Evolutionary conservation across 2,113 vertebrate species (phyloP), one percentile per base, ranked within the genome.

Genomic region (Balaenoptera acutorostrata): DNA sequence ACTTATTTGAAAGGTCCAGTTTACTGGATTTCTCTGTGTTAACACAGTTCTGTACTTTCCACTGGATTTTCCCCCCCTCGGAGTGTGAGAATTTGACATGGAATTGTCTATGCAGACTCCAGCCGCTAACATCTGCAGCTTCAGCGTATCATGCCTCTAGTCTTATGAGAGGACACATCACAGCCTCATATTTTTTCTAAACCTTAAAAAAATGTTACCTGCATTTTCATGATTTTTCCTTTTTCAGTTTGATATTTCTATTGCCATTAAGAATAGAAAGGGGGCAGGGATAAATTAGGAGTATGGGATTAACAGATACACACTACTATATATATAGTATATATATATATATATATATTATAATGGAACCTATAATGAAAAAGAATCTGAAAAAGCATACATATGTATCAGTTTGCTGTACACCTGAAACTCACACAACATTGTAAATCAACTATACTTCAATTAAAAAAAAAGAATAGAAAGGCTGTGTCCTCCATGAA

Each of bases 31-130:
- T 88, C 69, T 80, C 23, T 63, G 14, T 69, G 39, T 41, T 41
- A 69, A n/a, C 29, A 13, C 3, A 8, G 17, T 46, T 52, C 17
- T 49, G 7, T 49, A 55, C 84, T 75, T 83, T 59, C 17, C 5
- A 52, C 17, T 74, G 78, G 44, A 15, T 46, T 33, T 20, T n/a
- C 18, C 0, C 71, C 36, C 18, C 23, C n/a, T 52, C 0, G 0
- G 2, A 80, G 9, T 41, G 15, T 63, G 77, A 94, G 29, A 63
- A 81, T 59, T 61, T 66, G 71, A 25, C 21, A 59, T 4, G 2
- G 4, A 69, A 39, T 5, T 20, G 14, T 5, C 36, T 39, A n/a
- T 11, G 36, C 10, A 33, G 69, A 63, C 27, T 83, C 17, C 27
- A 77, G 14, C 12, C 31, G 72, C 63, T 68, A 68, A 44, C 9